phyloP scores from a whole-genome alignment of 2,888 invertebrate species.

The Zele albiditarsus region DNA sequence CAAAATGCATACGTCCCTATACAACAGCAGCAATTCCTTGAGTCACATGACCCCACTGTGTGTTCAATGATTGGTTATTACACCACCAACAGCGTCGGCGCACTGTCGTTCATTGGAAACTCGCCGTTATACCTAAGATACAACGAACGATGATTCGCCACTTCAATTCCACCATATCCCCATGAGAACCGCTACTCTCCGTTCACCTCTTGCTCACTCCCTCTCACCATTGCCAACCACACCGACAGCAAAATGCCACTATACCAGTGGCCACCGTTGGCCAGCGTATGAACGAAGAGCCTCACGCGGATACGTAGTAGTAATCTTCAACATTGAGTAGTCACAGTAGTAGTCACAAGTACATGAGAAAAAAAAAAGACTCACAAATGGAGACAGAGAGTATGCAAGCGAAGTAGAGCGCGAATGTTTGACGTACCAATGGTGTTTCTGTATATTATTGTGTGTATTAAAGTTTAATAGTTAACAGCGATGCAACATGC shows the following conservation, averaged over 20 bases:
- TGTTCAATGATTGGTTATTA: conserved; percentile 27
- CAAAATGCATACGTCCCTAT: conserved; percentile 56
- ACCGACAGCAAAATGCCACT: not conserved
- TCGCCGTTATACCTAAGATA: conserved; percentile 31
- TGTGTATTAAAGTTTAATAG: not conserved
- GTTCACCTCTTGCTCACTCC: not conserved
- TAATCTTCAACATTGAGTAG: conserved; percentile 1
- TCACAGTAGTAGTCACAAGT: conserved; percentile 8
- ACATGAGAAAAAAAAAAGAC: not conserved
- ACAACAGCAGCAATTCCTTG: conserved; percentile 43
- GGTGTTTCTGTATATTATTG: not conserved
- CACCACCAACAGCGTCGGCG: conserved; percentile 30
- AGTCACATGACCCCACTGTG: conserved; percentile 60
- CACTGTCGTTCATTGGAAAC: conserved; percentile 30
- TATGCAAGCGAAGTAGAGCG: conserved; percentile 49
- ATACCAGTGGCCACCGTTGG: not conserved
- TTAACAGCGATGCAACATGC: conserved; percentile 6
- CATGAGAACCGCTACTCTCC: conserved; percentile 5
- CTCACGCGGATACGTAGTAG: conserved; percentile 17
- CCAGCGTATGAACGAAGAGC: not conserved
- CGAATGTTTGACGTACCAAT: conserved; percentile 22
- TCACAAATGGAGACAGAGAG: conserved; percentile 12
- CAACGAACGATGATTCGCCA: not conserved
- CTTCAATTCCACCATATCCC: not conserved
- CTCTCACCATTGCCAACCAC: not conserved